Evolutionary conservation across 2,888 invertebrate genomes (phyloP).

Genomic region (Boloria selene): DNA sequence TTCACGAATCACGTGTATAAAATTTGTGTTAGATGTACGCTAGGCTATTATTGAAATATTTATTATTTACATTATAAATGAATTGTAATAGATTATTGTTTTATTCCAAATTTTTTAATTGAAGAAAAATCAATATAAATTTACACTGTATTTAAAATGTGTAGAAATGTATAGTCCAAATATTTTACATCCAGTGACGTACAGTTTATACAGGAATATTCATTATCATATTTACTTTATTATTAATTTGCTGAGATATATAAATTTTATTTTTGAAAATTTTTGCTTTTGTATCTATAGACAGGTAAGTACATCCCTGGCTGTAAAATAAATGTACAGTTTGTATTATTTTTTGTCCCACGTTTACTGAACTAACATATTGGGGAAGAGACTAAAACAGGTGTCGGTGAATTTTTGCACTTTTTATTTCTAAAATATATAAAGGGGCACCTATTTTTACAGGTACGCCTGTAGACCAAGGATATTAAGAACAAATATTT

Average conservation of each 20-base stretch:
- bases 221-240: not conserved
- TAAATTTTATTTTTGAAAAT: not conserved
- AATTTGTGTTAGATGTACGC: slow-evolving; percentile 25
- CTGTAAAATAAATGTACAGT: slow-evolving; percentile 21
- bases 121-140: not conserved
- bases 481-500: slow-evolving; percentile 61
- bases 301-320: slow-evolving; percentile 32
- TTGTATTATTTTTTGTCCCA: slow-evolving; percentile 1
- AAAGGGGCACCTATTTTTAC: slow-evolving; percentile 58
- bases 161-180: not conserved
- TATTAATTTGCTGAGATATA: not conserved
- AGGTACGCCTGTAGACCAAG: slow-evolving; percentile 74
- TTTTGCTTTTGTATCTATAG: not conserved
- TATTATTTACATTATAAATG: slow-evolving; percentile 3
- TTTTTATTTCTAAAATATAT: slow-evolving; percentile 29
- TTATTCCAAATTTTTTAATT: not conserved
- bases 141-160: not conserved
- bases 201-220: slow-evolving; percentile 5
- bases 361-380: slow-evolving; percentile 51
- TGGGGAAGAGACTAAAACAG: slow-evolving; percentile 45
- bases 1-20: slow-evolving; percentile 36
- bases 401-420: slow-evolving; percentile 47
- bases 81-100: slow-evolving; percentile 14
- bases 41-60: slow-evolving; percentile 19
- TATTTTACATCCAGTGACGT: slow-evolving; percentile 34